Evolutionary conservation across 2,888 invertebrate species (phyloP).

Genomic region (Eurytoma californica): DNA sequence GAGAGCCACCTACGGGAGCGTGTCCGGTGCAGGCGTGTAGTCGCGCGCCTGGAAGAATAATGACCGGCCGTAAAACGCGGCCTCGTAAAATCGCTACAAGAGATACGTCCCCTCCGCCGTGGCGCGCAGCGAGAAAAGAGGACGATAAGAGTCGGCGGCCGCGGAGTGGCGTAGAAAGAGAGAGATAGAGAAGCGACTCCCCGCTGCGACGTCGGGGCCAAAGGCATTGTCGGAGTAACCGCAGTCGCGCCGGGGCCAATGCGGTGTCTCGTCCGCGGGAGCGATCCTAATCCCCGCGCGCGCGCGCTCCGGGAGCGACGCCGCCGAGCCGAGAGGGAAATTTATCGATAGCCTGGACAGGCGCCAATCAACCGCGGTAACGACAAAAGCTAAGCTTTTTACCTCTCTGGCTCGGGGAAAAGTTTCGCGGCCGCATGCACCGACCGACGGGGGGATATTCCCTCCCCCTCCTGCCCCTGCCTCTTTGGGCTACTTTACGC

Average conservation of each 20-base stretch:
- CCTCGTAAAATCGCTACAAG: constrained; percentile 49
- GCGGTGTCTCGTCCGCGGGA: constrained; percentile 17
- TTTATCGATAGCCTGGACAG: constrained; percentile 56
- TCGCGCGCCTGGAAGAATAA: constrained; percentile 37
- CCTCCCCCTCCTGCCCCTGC: constrained; percentile 17
- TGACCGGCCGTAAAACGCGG: constrained; percentile 43
- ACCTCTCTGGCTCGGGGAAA: constrained; percentile 25
- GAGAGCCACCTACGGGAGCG: neutral
- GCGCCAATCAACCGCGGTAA: constrained; percentile 53
- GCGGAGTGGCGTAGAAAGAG: neutral
- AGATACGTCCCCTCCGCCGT: neutral
- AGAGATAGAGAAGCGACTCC: neutral
- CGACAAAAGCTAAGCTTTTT: constrained; percentile 52
- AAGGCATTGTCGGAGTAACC: constrained; percentile 48
- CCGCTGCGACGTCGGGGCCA: constrained; percentile 18
- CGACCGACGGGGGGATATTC: neutral
- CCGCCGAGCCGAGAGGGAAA: constrained; percentile 15
- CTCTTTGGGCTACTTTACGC: constrained; percentile 40
- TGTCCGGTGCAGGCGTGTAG: neutral
- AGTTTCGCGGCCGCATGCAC: constrained; percentile 34
- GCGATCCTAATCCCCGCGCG: constrained; percentile 42
- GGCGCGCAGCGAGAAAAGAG: constrained; percentile 8
- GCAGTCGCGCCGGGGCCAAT: constrained; percentile 25
- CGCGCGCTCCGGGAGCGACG: neutral
- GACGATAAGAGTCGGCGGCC: constrained; percentile 35